Conservation (phyloP, 2,888 invertebrate genomes). For the Merodon equestris region DNA sequence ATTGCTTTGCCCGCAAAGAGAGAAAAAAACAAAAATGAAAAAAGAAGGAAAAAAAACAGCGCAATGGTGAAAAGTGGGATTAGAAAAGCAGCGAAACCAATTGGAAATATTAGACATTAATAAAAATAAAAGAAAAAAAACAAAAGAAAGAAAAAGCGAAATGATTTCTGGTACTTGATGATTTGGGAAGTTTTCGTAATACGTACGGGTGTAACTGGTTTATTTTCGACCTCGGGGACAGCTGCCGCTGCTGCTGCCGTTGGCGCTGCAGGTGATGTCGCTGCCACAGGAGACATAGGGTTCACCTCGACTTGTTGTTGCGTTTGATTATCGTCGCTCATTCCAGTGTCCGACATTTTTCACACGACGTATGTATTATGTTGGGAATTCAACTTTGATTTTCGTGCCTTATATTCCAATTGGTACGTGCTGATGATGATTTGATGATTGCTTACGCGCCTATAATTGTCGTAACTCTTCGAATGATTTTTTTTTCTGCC, state of each 20-base stretch:
- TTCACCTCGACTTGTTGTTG: constrained; percentile 62
- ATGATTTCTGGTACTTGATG: neutral
- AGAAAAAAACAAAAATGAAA: neutral
- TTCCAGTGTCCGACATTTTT: constrained; percentile 69
- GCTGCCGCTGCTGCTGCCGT: constrained; percentile 25
- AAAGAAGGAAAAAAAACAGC: constrained; percentile 28
- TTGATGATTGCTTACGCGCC: constrained; percentile 3
- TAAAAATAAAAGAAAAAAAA: constrained; percentile 1
- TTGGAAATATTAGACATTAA: neutral
- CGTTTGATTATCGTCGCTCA: constrained; percentile 59
- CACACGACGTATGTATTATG: constrained; percentile 60
- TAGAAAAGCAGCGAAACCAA: constrained; percentile 29
- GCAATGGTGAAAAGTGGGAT: constrained; percentile 45
- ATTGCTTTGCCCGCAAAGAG: constrained; percentile 20
- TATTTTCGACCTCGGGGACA: constrained; percentile 53
- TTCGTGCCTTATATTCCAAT: too few species aligned
- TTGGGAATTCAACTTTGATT: too few species aligned
- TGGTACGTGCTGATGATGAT: constrained; percentile 37
- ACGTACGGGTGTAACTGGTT: constrained; percentile 67
- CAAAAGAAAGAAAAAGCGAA: neutral
- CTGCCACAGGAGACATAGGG: constrained; percentile 39
- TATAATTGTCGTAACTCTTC: neutral
- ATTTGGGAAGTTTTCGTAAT: constrained; percentile 38
- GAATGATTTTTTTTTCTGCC: neutral
- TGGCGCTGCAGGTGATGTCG: constrained; percentile 19